phyloP scores from a whole-genome alignment of 2,797 vertebrate genomes.

The Pteropus rufus region DNA sequence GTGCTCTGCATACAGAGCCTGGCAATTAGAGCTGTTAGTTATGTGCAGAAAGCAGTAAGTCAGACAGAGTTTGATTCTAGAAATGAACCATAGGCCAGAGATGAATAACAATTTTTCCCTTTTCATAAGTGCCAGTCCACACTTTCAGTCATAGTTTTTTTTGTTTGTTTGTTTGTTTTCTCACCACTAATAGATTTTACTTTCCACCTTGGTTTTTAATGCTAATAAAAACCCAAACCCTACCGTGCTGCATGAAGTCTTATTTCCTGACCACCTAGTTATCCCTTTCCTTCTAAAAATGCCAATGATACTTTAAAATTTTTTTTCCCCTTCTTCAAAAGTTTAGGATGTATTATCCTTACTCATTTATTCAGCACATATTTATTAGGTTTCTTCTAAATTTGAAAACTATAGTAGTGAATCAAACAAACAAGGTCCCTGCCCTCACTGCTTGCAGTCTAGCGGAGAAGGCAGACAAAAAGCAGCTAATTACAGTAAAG shows the following conservation, averaged over 20 bases:
- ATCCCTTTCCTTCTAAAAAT: background rate
- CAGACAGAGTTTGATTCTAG: background rate
- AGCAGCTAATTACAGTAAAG: background rate
- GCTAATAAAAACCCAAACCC: background rate
- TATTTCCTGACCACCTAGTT: background rate
- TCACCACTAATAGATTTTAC: background rate
- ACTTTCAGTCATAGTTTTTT: background rate
- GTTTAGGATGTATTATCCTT: background rate
- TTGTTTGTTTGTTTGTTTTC: background rate
- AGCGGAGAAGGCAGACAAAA: background rate
- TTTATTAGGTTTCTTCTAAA: background rate
- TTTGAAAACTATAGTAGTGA: background rate
- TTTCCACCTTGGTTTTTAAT: background rate
- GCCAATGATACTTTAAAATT: background rate
- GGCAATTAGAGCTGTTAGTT: background rate
- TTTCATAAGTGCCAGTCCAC: background rate
- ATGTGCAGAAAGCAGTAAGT: background rate
- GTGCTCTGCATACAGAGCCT: background rate
- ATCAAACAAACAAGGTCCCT: background rate
- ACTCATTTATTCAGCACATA: background rate
- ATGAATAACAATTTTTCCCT: constrained; percentile 11
- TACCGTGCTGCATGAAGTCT: background rate
- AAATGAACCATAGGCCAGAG: background rate
- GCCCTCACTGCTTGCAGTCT: background rate
- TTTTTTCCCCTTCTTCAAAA: background rate